Conservation (phyloP, 2,113 vertebrate genomes). For the Oenanthe melanoleuca region DNA sequence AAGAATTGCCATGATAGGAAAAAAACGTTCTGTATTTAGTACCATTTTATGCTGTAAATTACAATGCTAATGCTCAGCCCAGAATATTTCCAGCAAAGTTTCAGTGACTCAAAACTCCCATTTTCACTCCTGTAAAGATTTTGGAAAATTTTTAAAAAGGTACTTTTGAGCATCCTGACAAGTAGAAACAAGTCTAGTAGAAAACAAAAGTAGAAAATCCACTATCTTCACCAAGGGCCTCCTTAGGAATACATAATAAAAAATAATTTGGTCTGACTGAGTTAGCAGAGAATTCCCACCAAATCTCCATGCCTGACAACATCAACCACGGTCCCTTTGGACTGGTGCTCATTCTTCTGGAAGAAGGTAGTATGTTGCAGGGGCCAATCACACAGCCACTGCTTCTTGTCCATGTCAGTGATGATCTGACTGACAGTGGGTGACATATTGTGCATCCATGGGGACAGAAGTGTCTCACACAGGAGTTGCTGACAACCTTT, state of each 20-base stretch:
- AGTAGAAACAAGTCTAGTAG: neutral
- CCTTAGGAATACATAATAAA: neutral
- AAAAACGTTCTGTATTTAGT: slow-evolving; percentile 30
- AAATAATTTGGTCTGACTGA: neutral
- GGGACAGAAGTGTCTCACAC: neutral
- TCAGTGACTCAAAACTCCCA: neutral
- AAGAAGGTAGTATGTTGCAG: neutral
- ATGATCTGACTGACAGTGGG: slow-evolving; percentile 13
- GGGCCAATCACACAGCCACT: neutral
- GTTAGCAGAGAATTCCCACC: neutral
- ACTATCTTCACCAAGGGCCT: neutral
- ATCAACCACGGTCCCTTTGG: neutral
- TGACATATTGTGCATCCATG: neutral
- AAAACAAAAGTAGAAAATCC: slow-evolving; percentile 23
- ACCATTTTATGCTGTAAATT: neutral
- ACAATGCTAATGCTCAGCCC: neutral
- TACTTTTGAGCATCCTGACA: neutral
- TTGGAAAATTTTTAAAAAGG: neutral
- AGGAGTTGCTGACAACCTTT: neutral
- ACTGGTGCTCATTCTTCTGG: neutral
- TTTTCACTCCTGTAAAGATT: neutral
- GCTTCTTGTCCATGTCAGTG: neutral
- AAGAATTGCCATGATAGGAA: slow-evolving; percentile 2
- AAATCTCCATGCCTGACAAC: neutral
- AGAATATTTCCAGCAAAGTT: neutral